phyloP scores from a whole-genome alignment of 2,797 vertebrate species.

The Sebastes dallii region DNA sequence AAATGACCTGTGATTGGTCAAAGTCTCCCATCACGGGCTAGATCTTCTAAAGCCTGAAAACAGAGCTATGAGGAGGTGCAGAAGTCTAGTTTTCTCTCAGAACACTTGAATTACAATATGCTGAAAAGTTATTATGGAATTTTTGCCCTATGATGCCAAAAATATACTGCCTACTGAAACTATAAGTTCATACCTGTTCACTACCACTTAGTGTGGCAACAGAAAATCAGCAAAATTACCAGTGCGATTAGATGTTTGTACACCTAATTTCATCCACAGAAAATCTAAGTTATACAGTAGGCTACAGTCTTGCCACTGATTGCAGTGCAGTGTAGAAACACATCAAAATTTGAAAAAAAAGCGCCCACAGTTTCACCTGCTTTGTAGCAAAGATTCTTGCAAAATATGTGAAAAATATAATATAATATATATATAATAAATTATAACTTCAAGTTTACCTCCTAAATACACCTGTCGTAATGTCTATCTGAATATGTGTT shows the following conservation, averaged over 20 bases:
- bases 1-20: too few species aligned
- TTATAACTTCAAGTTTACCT: background rate
- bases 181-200: background rate
- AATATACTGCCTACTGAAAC: too few species aligned
- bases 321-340: background rate
- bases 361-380: background rate
- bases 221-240: background rate
- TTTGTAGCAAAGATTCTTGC: background rate
- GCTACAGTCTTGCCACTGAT: background rate
- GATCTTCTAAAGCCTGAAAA: too few species aligned
- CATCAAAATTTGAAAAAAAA: background rate
- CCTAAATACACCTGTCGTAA: background rate
- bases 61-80: too few species aligned
- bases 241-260: background rate
- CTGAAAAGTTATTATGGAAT: too few species aligned
- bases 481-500: background rate
- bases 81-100: too few species aligned
- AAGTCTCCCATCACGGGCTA: too few species aligned
- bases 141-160: too few species aligned
- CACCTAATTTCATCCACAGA: background rate
- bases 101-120: too few species aligned
- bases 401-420: background rate
- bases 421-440: background rate
- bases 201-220: background rate
- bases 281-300: background rate